Evolutionary conservation across 2,113 vertebrate species (phyloP).

Genomic region (Mormyrus lacerda): DNA sequence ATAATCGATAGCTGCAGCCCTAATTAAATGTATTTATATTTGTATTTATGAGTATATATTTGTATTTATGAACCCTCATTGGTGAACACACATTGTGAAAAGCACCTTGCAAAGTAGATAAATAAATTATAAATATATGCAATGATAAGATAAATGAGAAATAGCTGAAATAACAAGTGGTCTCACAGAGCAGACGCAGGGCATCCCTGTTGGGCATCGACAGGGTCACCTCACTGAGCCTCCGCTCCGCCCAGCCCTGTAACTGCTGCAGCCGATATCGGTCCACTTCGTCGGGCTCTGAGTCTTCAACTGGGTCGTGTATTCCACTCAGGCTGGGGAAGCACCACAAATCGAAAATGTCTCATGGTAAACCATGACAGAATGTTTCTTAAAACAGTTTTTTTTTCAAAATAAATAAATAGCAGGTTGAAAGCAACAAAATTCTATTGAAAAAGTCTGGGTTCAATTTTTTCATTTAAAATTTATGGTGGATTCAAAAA

Average conservation of each 20-base stretch:
- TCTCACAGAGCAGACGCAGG: conserved; percentile 58
- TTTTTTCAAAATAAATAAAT: neutral
- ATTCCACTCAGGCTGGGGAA: conserved; percentile 26
- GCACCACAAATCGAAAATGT: neutral
- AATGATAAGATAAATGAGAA: neutral
- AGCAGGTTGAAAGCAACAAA: neutral
- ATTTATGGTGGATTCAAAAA: neutral
- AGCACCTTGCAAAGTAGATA: neutral
- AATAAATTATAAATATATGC: neutral
- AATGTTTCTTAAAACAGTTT: neutral
- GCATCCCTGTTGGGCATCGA: conserved; percentile 49
- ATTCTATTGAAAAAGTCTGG: neutral
- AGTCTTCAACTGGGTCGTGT: conserved; percentile 30
- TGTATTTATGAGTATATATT: too few species aligned
- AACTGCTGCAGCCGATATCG: conserved; percentile 44
- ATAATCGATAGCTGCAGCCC: too few species aligned
- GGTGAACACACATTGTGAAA: neutral
- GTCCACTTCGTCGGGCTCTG: conserved; percentile 46
- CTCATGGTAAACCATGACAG: neutral
- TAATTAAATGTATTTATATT: too few species aligned
- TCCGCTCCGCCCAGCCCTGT: conserved; percentile 54
- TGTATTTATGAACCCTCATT: neutral
- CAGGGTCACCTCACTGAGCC: conserved; percentile 46
- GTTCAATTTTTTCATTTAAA: neutral
- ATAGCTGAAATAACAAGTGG: too few species aligned